Base-by-base conservation (phyloP, 2,113 vertebrate species). In the Myrmecophaga tridactyla region DNA sequence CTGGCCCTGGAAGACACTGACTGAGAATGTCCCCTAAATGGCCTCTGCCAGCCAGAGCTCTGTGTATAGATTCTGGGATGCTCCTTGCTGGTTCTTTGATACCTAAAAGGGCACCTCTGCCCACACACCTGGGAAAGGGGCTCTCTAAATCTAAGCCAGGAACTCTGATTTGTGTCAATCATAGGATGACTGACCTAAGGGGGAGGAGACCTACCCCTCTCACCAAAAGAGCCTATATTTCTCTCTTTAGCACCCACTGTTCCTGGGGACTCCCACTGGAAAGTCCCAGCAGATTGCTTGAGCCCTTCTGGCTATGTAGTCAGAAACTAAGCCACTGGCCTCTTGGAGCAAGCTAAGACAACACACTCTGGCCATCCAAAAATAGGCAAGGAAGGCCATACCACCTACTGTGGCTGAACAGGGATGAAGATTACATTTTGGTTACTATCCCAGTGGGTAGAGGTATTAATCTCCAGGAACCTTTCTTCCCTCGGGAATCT, bases 161-260 rank as follows among this genome's bases (percentile, higher is more conserved):
- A 96, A 91, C 78, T 95, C 93, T 95, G 96, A 95, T 70, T 92
- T 90, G 93, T 97, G 97, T 97, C 97, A 97, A 97, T 89, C 53
- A 51, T 81, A 88, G 72, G 86, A 89, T 94, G 67, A 94, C 82
- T 94, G 67, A 95, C 82, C 85, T 70, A 88, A 94, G 67, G 62
- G 6, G 41, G 77, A 94, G 63, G 67, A 94, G 78, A 90, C 58
- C 72, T 90, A 56, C 18, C 78, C 92, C 39, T 41, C 21, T 91
- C 46, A 95, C 87, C 65, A 6, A 82, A 97, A 96, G 95, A 97
- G 92, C 67, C 94, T 97, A 34, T 89, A 46, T 76, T 76, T 94
- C 72, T 76, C 81, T 90, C 78, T 97, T 92, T 88, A 96, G 10
- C 39, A 62, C 31, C 88, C 88, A 51, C 75, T 90, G 53, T 88